These are phyloP conservation scores for Neodiprion lecontei DNA, from an alignment of 1,140 invertebrate genomes.

Conservation along the genomic window DNA sequence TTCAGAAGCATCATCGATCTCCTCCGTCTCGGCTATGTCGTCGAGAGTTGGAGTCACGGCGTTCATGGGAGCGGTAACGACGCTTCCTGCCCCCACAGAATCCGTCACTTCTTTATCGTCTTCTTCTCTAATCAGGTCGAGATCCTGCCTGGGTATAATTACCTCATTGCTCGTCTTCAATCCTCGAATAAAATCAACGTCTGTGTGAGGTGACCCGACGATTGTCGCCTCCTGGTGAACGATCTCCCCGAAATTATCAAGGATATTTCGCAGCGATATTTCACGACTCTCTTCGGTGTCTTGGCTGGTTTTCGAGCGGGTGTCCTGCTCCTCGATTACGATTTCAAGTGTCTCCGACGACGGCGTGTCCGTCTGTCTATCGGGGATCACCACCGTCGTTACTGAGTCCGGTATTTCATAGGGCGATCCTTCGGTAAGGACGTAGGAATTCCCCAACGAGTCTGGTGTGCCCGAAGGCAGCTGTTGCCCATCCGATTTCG, in stretches of 20 bases:
- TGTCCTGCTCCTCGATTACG: slow-evolving; percentile 20
- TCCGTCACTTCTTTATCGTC: slow-evolving; percentile 32
- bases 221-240: slow-evolving; percentile 16
- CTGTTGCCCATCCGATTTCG: not conserved
- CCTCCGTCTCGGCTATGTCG: not conserved
- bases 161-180: slow-evolving; percentile 37
- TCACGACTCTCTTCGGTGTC: slow-evolving; percentile 16
- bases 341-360: slow-evolving; percentile 32
- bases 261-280: not conserved
- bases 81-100: slow-evolving; percentile 5
- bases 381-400: slow-evolving; percentile 55
- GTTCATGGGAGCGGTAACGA: not conserved
- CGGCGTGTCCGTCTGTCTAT: slow-evolving; percentile 29
- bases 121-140: slow-evolving; percentile 48
- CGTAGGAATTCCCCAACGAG: slow-evolving; percentile 36
- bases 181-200: slow-evolving; percentile 35
- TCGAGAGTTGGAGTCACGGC: not conserved
- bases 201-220: slow-evolving; percentile 13
- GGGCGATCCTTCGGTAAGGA: slow-evolving; percentile 55
- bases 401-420: slow-evolving; percentile 55
- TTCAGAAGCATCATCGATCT: not conserved
- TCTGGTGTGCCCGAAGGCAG: slow-evolving; percentile 12
- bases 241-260: slow-evolving; percentile 29
- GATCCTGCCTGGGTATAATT: slow-evolving; percentile 36
- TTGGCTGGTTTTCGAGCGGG: slow-evolving; percentile 2